These are phyloP conservation scores for Bergia puertoricense DNA, from an alignment of 92 coral and sea anemone species.

Conservation along the genomic window DNA sequence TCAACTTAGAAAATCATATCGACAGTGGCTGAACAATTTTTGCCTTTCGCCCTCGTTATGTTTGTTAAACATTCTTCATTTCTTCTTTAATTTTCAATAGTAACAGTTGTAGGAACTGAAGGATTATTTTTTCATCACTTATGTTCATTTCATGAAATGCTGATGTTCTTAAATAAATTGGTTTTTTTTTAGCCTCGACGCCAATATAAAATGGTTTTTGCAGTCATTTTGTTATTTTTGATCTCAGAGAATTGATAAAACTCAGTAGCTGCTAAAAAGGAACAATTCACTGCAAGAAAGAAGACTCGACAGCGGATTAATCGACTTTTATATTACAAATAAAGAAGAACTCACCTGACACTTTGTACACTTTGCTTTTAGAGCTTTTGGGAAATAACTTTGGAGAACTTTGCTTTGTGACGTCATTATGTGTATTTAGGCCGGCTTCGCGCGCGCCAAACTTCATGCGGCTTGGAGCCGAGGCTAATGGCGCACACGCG, in stretches of 20 bases:
- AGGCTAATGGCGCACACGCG: background rate
- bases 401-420: background rate
- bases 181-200: background rate
- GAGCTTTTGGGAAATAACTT: background rate
- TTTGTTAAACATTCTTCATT: no score
- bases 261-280: background rate
- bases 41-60: no score
- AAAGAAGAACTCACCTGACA: background rate
- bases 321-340: background rate
- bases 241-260: background rate
- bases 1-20: no score
- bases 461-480: background rate
- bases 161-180: background rate
- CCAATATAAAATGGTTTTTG: background rate
- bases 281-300: background rate
- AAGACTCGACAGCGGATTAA: background rate
- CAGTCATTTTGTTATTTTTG: background rate
- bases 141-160: no score
- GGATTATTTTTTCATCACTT: no score
- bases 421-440: background rate
- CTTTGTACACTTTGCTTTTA: background rate
- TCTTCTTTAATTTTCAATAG: no score
- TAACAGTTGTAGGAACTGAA: no score
- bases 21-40: no score
- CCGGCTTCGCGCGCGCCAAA: background rate